Base-by-base conservation (phyloP, 2,113 vertebrate species). In the Burhinus bistriatus region DNA sequence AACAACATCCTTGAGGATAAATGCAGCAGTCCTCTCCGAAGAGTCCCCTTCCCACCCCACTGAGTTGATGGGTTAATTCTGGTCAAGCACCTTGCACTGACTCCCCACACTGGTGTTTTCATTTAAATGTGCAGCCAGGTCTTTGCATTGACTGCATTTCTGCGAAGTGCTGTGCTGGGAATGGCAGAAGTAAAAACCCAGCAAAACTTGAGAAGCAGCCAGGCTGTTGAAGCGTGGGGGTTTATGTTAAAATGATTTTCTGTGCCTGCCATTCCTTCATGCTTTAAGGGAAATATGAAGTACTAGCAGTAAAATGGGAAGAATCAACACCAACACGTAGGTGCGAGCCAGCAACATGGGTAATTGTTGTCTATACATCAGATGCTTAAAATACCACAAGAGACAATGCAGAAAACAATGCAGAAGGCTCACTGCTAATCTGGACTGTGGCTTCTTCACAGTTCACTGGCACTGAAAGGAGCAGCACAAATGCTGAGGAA, bases 401-500 rank as follows among this genome's bases (percentile, higher is more conserved):
- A 44, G 57, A 94, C 70, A 87, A 85, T 23, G 61, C n/a, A 93
- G 77, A 47, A 84, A 87, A 93, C 85, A 90, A 82, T 79, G 81
- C 34, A 79, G 62, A 89, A 75, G 47, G 73, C 70, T 96, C 32
- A 58, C 2, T 55, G 83, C 34, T 82, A 52, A 84, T 95, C 84
- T 32, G 40, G 34, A 36, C 71, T 58, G 23, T 61, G 68, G 34
- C 73, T 90, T 77, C 89, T 87, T 89, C 49, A 89, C 78, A 87
- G 94, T 89, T 95, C 89, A 93, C 12, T 92, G 83, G 21, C 83
- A 93, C 45, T 88, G 88, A 97, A 96, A 86, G 59, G 16, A 93
- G 68, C 57, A 72, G 38, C 47, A 57, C 44, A 93, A 91, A 96
- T n/a, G 30, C 69, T 1, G 21, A 94, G 84, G 81, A 93, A 91